Base-by-base conservation (phyloP, 2,888 invertebrate species). In the Cheilosia pagana region DNA sequence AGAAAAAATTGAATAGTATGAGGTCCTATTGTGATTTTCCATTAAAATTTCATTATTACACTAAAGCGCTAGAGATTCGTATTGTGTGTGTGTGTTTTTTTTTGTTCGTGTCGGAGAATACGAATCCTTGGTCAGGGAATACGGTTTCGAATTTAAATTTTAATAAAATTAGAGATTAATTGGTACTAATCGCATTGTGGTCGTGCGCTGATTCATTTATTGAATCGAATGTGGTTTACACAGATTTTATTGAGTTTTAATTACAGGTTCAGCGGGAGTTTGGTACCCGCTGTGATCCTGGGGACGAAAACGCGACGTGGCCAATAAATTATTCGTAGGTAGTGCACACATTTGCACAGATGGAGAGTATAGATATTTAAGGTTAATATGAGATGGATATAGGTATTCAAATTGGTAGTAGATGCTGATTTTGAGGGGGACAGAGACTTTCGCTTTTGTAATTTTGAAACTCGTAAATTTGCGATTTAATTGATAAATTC, bases 101-200 rank as follows among this genome's bases (percentile, higher is more conserved):
- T 31, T 12, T 10, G 10, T 48, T 1, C 14, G 10, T n/a, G 7
- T 50, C 23, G 16, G 16, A 50, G n/a, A 21, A 25, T 14, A 21
- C 48, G 12, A 21, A 4, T 10, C 21, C 48, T 53, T n/a, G 39
- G 25, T 39, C 43, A 31, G 60, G 21, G 25, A 62, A 60, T 70
- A 60, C 45, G 31, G 43, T 41, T 41, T 57, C 25, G 63, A 68
- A 83, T 83, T 74, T 50, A 78, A 83, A 78, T 78, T 75, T 78
- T 83, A 83, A 83, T 83, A 79, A 74, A 83, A 83, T 83, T 83
- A 75, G 83, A 74, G 79, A 83, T 83, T 79, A 83, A 83, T 83
- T 83, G 78, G 83, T 70, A 63, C 83, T 83, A 83, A 83, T 83
- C 83, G 63, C 39, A 31, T 70, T 83, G 79, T 70, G 83, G 78